phyloP scores from a whole-genome alignment of 2,888 invertebrate species.

The Lycaena phlaeas region DNA sequence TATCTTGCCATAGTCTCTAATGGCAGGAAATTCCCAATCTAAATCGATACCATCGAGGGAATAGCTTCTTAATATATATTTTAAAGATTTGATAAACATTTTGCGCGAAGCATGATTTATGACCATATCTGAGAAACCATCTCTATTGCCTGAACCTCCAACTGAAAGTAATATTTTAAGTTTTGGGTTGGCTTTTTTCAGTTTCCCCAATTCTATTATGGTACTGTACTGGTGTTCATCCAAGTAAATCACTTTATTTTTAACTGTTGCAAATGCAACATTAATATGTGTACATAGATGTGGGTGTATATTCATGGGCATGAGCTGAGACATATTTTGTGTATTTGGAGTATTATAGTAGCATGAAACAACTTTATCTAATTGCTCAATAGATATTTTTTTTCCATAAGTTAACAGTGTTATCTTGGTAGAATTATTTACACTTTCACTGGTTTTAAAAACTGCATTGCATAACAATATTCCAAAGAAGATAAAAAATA shows the following conservation, averaged over 20 bases:
- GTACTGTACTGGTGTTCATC: constrained; percentile 44
- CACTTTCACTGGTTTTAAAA: background rate
- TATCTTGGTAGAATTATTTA: background rate
- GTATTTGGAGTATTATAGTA: constrained; percentile 77
- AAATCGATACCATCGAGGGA: constrained; percentile 81
- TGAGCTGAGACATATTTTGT: constrained; percentile 37
- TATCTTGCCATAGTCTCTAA: constrained; percentile 34
- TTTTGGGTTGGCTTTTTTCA: constrained; percentile 75
- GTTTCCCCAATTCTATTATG: constrained; percentile 50
- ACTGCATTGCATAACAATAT: background rate
- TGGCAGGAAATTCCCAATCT: constrained; percentile 91
- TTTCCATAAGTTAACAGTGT: background rate
- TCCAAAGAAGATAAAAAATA: background rate
- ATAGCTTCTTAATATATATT: constrained; percentile 62
- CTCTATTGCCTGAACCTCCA: constrained; percentile 74
- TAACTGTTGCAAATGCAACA: constrained; percentile 80
- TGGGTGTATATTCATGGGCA: constrained; percentile 76
- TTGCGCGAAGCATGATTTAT: constrained; percentile 79
- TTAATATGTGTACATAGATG: constrained; percentile 88
- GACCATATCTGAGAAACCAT: constrained; percentile 82
- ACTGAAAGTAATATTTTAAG: constrained; percentile 86
- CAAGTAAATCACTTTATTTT: constrained; percentile 74
- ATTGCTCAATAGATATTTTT: background rate
- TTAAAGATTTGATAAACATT: constrained; percentile 70
- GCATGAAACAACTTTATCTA: constrained; percentile 66